Evolutionary conservation across 2,113 vertebrate genomes (phyloP), one percentile per base, ranked within the genome.

Genomic region (Scolopax mira): DNA sequence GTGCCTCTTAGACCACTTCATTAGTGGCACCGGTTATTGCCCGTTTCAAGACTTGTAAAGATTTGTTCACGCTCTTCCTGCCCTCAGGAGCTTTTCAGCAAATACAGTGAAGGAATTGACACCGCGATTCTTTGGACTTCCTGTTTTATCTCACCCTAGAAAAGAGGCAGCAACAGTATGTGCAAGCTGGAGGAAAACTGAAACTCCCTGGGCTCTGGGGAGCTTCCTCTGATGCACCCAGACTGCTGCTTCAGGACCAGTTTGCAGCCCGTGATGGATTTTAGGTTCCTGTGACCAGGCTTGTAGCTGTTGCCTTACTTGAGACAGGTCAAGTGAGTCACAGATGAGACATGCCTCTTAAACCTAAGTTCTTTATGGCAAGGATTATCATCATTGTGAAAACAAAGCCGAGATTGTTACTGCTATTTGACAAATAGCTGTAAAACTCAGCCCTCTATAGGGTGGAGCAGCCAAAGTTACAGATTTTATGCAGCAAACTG

Each of bases 31-130:
- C 1, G 0, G 11, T 79, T 90, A 48, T 22, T 88, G 79, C 83
- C 85, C 8, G 0, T 78, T 93, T 93, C 44, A 54, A 54, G 83
- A 52, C 88, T 90, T 71, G 35, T 7, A 61, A 78, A 57, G 93
- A 46, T 94, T 95, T 85, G 61, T 85, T 93, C 72, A 8, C 2
- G 3, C 73, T 86, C 80, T 90, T 90, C 93, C 89, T 93, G 61
- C 81, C 3, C 0, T 61, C 89, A 19, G 86, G 80, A 92, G 52
- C 94, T 87, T 94, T 92, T 75, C 86, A 94, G 73, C 69, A 67
- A 69, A 18, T 49, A 60, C 48, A 89, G 83, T 2, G 10, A n/a
- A 67, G 35, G 90, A 67, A 84, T 18, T 84, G 89, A 90, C 95
- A 30, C 86, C 17, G 6, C 1, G 3, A 22, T 95, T 94, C 91